Evolutionary conservation across 2,797 vertebrate species (phyloP).

Genomic region (Meda fulgida): DNA sequence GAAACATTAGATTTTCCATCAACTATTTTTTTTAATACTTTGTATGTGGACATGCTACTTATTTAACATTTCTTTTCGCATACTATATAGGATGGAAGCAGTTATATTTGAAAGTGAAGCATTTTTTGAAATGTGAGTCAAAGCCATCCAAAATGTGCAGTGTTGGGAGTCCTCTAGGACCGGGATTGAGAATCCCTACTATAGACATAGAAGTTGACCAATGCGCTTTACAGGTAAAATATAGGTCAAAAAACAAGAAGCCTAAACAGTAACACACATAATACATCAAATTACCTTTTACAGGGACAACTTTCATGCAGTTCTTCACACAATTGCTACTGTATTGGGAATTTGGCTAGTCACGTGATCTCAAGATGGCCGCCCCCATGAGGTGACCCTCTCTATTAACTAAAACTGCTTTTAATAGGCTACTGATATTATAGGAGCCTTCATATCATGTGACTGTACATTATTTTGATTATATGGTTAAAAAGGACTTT

Average conservation of each 20-base stretch:
- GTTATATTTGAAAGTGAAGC: not conserved
- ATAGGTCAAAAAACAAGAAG: not conserved
- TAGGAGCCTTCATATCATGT: too few species aligned
- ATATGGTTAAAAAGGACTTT: not conserved
- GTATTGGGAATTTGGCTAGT: not conserved
- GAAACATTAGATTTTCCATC: too few species aligned
- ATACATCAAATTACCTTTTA: not conserved
- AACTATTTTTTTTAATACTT: not conserved
- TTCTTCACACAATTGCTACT: not conserved
- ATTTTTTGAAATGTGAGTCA: not conserved
- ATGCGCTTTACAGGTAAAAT: not conserved
- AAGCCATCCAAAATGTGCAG: not conserved
- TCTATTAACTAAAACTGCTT: not conserved
- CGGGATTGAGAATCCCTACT: not conserved
- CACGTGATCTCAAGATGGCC: not conserved
- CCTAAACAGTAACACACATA: not conserved
- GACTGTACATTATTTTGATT: not conserved
- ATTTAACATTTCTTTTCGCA: not conserved
- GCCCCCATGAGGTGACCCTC: not conserved
- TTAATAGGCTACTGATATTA: too few species aligned
- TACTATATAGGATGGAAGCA: not conserved
- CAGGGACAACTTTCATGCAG: not conserved
- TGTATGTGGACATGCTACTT: not conserved
- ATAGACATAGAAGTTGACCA: not conserved
- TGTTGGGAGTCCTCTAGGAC: not conserved